These are phyloP conservation scores for Tetraneura akinire DNA, from an alignment of 1,140 invertebrate genomes.

Conservation along the genomic window DNA sequence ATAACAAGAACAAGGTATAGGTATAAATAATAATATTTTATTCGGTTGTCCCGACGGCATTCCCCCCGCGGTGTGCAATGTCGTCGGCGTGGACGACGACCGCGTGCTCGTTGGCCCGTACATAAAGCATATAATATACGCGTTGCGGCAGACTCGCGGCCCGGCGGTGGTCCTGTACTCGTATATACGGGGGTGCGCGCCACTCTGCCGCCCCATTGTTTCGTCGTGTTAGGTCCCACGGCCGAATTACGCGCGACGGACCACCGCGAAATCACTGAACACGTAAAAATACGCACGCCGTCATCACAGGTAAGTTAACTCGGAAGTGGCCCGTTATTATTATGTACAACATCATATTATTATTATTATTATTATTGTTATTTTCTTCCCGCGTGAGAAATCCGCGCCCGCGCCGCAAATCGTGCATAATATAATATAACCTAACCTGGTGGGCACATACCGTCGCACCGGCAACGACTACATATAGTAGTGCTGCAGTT, in stretches of 20 bases:
- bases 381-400: constrained; percentile 30
- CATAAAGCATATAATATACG: neutral
- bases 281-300: neutral
- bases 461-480: too few relatives aligned
- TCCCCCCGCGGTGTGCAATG: neutral
- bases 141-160: neutral
- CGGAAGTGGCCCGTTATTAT: constrained; percentile 35
- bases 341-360: too few relatives aligned
- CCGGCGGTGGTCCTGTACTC: constrained; percentile 9
- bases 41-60: neutral
- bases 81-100: neutral
- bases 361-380: constrained; percentile 17
- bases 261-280: constrained; percentile 51
- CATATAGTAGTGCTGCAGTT: too few relatives aligned
- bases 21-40: too few relatives aligned
- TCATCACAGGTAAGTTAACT: constrained; percentile 22
- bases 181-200: constrained; percentile 1
- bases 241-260: constrained; percentile 25
- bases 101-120: constrained; percentile 31
- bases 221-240: constrained; percentile 51
- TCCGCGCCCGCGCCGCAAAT: neutral
- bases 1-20: too few relatives aligned
- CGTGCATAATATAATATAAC: too few relatives aligned
- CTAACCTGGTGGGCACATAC: too few relatives aligned
- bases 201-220: constrained; percentile 37